Conservation (phyloP, 1,140 invertebrate genomes). For the Cherax destructor region DNA sequence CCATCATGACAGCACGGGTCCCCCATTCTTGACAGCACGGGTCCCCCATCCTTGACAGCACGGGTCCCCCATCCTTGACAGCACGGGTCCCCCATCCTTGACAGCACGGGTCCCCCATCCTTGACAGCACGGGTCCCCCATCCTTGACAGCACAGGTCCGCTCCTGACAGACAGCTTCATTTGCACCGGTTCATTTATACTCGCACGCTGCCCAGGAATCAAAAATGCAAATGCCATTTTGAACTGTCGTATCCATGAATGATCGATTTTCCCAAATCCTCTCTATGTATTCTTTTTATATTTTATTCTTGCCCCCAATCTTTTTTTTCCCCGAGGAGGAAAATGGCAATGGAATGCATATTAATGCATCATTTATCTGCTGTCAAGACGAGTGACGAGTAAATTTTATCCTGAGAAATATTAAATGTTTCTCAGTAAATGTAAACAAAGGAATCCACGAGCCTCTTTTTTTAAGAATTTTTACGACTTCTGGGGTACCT, state of each 20-base stretch:
- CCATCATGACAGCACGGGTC: no score
- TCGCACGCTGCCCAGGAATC: neutral
- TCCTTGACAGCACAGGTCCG: neutral
- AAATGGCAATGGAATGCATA: neutral
- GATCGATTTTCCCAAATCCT: neutral
- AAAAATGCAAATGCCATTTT: constrained; percentile 6
- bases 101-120: no score
- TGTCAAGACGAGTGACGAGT: neutral
- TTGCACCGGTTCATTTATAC: neutral
- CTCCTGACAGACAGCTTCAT: neutral
- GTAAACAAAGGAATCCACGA: no score
- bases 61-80: no score
- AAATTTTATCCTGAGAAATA: no score
- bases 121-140: no score
- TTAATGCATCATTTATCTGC: neutral
- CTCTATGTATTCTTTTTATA: neutral
- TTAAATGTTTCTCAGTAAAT: no score
- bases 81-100: no score
- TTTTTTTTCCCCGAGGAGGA: neutral
- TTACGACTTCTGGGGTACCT: no score
- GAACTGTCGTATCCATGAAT: neutral
- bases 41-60: no score
- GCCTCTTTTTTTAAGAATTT: no score
- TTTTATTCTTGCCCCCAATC: neutral
- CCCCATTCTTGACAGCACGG: no score